Percentiles rank a stretch among this genome's conserved stretches.
These are phyloP conservation scores for Mobula birostris DNA, from an alignment of 2,113 vertebrate species.

Conservation along the genomic window DNA sequence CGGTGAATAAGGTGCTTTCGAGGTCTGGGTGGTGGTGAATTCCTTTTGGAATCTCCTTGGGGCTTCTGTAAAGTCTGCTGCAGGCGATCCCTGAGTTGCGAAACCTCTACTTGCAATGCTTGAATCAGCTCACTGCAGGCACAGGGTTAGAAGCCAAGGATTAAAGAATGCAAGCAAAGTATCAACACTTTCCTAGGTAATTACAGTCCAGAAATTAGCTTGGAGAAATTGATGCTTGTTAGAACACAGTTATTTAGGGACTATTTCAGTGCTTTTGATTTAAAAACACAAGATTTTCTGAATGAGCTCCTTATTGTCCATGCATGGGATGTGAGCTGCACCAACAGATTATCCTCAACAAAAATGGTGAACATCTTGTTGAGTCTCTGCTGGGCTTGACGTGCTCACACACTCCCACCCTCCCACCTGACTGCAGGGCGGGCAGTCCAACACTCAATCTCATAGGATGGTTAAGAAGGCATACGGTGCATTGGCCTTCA, in stretches of 20 bases:
- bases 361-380: too few relatives aligned
- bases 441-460: neutral
- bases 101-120: slow-evolving; percentile 65
- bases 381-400: too few relatives aligned
- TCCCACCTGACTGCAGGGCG: too few relatives aligned
- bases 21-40: neutral
- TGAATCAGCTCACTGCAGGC: slow-evolving; percentile 63
- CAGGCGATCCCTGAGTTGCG: slow-evolving; percentile 53
- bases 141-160: neutral
- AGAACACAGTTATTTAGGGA: neutral
- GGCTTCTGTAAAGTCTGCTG: slow-evolving; percentile 55
- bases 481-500: too few relatives aligned
- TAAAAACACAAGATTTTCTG: neutral
- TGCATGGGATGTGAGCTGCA: too few relatives aligned
- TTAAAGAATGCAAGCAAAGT: neutral
- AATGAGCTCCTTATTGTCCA: neutral
- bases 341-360: too few relatives aligned
- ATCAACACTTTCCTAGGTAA: neutral
- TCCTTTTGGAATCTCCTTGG: slow-evolving; percentile 38
- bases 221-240: neutral
- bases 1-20: neutral
- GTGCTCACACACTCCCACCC: too few relatives aligned
- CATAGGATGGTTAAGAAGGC: too few relatives aligned
- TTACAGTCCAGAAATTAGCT: neutral
- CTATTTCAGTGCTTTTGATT: neutral